These are phyloP conservation scores for Eonycteris spelaea DNA, from an alignment of 2,113 vertebrate genomes.

Conservation along the genomic window DNA sequence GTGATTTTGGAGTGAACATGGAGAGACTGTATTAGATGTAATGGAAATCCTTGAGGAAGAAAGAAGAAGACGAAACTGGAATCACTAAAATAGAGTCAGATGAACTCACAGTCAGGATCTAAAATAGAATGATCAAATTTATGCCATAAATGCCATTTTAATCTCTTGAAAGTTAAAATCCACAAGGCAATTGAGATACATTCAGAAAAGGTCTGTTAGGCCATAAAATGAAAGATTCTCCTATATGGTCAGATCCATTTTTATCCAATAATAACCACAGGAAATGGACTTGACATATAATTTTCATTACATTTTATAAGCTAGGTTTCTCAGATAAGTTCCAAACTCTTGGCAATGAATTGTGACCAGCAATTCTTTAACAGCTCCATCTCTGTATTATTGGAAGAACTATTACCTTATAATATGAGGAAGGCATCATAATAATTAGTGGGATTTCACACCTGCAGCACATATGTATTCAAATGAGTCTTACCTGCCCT, in stretches of 20 bases:
- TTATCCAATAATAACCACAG: not conserved
- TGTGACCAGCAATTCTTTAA: not conserved
- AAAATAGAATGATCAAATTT: slow-evolving; percentile 4
- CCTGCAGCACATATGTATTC: not conserved
- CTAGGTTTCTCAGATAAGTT: not conserved
- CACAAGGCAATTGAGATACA: not conserved
- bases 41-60: not conserved
- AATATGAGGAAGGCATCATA: not conserved
- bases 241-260: not conserved
- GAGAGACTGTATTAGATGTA: not conserved
- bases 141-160: slow-evolving; percentile 1
- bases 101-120: not conserved
- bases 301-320: not conserved
- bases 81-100: not conserved
- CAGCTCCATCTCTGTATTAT: not conserved
- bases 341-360: not conserved
- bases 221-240: not conserved
- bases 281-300: not conserved
- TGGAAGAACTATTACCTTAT: not conserved
- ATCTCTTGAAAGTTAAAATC: not conserved
- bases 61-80: not conserved
- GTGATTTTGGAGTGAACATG: not conserved
- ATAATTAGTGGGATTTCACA: not conserved
- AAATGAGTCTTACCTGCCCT: slow-evolving; percentile 88
- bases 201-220: not conserved